Percentiles rank a stretch among this genome's conserved stretches.
These are phyloP conservation scores for Cerastoderma edule DNA, from an alignment of 2,888 invertebrate genomes.

Conservation along the genomic window DNA sequence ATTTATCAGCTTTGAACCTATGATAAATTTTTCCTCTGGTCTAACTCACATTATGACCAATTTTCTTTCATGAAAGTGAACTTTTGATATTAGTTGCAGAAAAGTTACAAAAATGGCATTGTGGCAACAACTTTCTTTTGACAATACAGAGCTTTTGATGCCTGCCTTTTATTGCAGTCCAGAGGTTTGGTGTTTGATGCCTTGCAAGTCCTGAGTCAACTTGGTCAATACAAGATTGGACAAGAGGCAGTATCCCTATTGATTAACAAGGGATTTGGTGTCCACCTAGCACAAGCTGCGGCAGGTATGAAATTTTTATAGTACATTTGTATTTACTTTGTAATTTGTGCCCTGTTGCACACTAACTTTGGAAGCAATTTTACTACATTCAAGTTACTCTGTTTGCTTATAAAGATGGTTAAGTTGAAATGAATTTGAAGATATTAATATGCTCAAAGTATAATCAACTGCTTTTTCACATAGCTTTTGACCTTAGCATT, in stretches of 20 bases:
- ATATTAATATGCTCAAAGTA: too few relatives aligned
- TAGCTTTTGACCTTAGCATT: too few relatives aligned
- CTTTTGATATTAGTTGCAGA: too few relatives aligned
- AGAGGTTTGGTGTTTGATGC: constrained; percentile 76
- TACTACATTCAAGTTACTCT: neutral
- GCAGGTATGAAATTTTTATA: constrained; percentile 58
- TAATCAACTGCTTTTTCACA: too few relatives aligned
- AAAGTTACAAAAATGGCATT: too few relatives aligned
- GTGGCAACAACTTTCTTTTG: too few relatives aligned
- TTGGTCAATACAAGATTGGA: constrained; percentile 63
- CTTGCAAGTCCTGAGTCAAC: constrained; percentile 63
- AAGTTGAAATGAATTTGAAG: neutral
- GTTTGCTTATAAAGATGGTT: neutral
- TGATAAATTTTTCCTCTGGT: too few relatives aligned
- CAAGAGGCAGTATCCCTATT: constrained; percentile 60
- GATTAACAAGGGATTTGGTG: constrained; percentile 71
- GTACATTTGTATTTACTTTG: neutral
- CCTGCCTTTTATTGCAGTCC: constrained; percentile 54
- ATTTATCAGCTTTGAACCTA: too few relatives aligned
- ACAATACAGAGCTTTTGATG: neutral
- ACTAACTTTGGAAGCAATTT: neutral
- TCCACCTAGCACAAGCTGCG: constrained; percentile 73
- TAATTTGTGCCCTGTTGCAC: neutral
- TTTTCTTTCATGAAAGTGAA: too few relatives aligned
- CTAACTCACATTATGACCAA: too few relatives aligned